Base-by-base conservation (phyloP, 2,113 vertebrate species). In the Clarias macrocephalus region DNA sequence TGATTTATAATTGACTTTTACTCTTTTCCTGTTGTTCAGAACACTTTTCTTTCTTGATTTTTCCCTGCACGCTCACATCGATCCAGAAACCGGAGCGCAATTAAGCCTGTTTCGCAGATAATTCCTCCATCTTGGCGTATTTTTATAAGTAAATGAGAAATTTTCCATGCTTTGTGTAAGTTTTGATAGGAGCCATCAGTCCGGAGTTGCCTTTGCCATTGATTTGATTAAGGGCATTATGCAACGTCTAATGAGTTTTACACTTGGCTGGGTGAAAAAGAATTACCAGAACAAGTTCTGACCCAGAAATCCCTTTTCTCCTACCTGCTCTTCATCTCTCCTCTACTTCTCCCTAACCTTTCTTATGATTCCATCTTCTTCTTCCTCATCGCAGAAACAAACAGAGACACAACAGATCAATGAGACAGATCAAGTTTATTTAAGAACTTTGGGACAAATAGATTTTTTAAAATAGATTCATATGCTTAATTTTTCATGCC, bases 191-290 rank as follows among this genome's bases (percentile, higher is more conserved):
- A 96, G 96, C 96, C 96, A 95, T 97, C 96, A 96, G 96, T 97
- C 96, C 96, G 94, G 95, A 96, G 95, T 96, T 96, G 96, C 96
- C 95, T 96, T 95, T 91, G 96, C 96, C 96, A 98, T 99, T 97
- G 97, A 99, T 96, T 96, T 97, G 97, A 98, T 98, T 98, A 98
- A 97, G 95, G 96, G 96, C 97, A 97, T 99, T 97, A 97, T 96
- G 96, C 96, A 96, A 97, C 97, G 96, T 97, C 97, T 99, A 98
- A 99, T 99, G 97, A 98, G 96, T 97, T 99, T 99, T 97, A 97
- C 98, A 98, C 97, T 96, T 98, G 96, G 96, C 95, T 98, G 97
- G 96, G 92, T 98, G 96, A 96, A 95, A 95, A 96, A 81, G 25
- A 98, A 98, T 98, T 96, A 97, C 95, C 95, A 94, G 56, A 96